Evolutionary conservation across 2,113 vertebrate species (phyloP), one percentile per base, ranked within the genome.

Genomic region (Thryonomys swinderianus): DNA sequence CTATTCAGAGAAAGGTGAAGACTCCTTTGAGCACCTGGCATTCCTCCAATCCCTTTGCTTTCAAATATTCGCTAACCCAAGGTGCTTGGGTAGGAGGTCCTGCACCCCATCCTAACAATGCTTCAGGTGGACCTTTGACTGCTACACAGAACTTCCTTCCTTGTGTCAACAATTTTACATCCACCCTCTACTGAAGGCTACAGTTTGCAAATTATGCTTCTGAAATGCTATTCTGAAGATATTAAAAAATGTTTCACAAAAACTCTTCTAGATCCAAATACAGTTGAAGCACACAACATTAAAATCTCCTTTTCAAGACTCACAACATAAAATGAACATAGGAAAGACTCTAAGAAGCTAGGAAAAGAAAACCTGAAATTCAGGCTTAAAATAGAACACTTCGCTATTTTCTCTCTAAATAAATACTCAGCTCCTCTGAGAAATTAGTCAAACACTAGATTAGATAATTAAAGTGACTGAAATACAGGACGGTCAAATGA

Each of bases 281-380:
- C 21, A 48, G 25, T 37, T 82, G 55, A 92, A 89, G 40, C 30
- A 67, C 20, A 91, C 40, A 91, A 55, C 34, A 18, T 53, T 92
- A 92, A 88, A 88, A 67, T 79, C 13, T 80, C 23, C 51, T 88
- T 83, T 91, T 76, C 79, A 93, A 94, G 40, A 88, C 27, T 79
- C 34, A 79, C 34, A 73, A 62, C 37, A 53, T 16, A 34, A 61
- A 79, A 45, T 18, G 59, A 96, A 14, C 30, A 48, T 79, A 84
- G 23, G 69, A 69, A 96, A 96, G 62, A 6, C 27, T 55, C 30
- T 85, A 66, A 85, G 30, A 91, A 71, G 79, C n/a, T 67, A 11
- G 1, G 27, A 79, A 66, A 80, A 83, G 64, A 27, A 94, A 88
- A 55, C 18, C 3, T 61, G 55, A 57, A 18, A 57, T 51, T 42